Percentiles rank a stretch among this genome's conserved stretches.
Conservation (phyloP, 2,113 vertebrate species). For the Hypomesus transpacificus region DNA sequence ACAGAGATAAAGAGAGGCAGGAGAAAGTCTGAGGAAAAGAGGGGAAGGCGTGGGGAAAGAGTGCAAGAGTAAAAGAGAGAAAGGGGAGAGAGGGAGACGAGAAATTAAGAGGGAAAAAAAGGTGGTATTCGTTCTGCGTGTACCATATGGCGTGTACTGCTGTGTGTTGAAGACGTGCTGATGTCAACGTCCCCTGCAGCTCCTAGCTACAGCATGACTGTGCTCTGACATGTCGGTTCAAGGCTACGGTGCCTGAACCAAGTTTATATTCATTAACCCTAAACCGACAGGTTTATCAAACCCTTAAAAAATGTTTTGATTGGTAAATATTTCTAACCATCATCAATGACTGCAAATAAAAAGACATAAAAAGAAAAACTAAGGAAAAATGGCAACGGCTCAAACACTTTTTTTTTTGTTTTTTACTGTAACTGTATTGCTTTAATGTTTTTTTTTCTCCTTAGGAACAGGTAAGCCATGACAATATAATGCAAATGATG, state of each 20-base stretch:
- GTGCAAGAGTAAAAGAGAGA: not conserved
- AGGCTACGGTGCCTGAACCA: not conserved
- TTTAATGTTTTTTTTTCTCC: constrained; percentile 68
- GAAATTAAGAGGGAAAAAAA: not conserved
- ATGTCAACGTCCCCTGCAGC: not conserved
- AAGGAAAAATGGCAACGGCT: not conserved
- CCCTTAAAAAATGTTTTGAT: not conserved
- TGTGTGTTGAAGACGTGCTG: not conserved
- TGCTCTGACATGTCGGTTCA: not conserved
- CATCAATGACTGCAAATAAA: not conserved
- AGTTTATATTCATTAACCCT: no score
- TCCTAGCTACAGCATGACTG: not conserved
- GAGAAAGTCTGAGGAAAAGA: not conserved
- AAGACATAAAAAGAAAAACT: not conserved
- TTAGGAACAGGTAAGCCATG: constrained; percentile 70
- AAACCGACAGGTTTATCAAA: not conserved
- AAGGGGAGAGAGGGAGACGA: not conserved
- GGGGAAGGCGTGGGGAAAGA: not conserved
- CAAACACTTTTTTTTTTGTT: constrained; percentile 6
- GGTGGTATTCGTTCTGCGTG: no score
- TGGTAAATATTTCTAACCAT: no score
- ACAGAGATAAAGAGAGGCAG: not conserved
- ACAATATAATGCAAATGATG: constrained; percentile 67
- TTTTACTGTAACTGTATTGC: constrained; percentile 66
- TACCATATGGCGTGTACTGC: no score